These are phyloP conservation scores for Tursiops truncatus DNA, from an alignment of 2,113 vertebrate species.

Conservation along the genomic window DNA sequence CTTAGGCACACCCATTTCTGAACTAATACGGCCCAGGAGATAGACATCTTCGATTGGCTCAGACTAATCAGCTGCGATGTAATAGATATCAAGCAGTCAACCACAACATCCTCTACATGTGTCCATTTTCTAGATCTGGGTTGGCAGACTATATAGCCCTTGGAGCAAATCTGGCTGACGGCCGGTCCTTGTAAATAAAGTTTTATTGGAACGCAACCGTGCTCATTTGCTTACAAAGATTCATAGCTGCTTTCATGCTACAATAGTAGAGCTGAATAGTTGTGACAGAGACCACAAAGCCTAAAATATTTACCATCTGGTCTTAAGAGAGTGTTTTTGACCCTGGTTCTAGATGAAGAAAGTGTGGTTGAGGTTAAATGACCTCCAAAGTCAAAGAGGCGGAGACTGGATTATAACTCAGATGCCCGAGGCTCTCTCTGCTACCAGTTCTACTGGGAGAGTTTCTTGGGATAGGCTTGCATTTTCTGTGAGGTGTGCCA, in stretches of 20 bases:
- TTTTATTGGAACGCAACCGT: not conserved
- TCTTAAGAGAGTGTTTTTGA: not conserved
- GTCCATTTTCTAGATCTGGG: not conserved
- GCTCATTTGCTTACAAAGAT: not conserved
- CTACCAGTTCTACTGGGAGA: not conserved
- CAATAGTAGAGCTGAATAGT: not conserved
- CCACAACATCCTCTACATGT: not conserved
- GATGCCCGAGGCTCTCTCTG: not conserved
- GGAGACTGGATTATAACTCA: not conserved
- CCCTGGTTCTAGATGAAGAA: not conserved
- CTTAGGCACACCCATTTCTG: not conserved
- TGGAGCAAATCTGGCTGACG: not conserved
- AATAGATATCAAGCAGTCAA: not conserved
- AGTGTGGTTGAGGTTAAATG: not conserved
- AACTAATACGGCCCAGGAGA: not conserved
- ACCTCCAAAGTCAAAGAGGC: not conserved
- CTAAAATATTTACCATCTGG: not conserved
- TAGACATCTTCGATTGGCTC: not conserved
- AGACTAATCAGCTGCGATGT: not conserved
- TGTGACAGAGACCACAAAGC: not conserved
- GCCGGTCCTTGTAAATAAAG: not conserved
- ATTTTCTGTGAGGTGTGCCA: not conserved
- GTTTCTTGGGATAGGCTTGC: not conserved
- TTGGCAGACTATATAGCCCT: not conserved
- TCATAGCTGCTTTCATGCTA: not conserved